Conservation (phyloP, 2,113 vertebrate species). For the Leucosticte australis region DNA sequence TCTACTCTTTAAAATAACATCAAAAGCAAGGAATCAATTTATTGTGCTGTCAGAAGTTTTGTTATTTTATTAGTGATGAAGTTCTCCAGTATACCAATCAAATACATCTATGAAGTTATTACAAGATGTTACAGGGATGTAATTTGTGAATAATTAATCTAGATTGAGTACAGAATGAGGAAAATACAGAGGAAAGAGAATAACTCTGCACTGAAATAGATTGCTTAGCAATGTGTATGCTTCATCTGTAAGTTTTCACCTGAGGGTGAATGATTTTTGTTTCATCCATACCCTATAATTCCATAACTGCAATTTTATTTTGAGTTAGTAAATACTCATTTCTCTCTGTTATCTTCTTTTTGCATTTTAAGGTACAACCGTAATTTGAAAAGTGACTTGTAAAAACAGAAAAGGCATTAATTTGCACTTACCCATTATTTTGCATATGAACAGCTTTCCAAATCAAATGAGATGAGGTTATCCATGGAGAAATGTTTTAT, state of each 20-base stretch:
- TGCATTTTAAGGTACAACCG: neutral
- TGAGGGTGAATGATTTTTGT: neutral
- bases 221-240: neutral
- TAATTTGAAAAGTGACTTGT: neutral
- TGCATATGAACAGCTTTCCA: neutral
- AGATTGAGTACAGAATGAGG: neutral
- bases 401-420: neutral
- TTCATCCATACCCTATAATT: neutral
- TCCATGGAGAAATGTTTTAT: neutral
- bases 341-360: neutral
- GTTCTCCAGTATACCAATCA: neutral
- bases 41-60: neutral
- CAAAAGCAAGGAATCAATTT: neutral
- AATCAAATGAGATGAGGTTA: neutral
- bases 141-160: neutral
- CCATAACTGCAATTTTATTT: neutral
- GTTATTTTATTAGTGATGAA: neutral
- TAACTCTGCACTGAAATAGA: neutral
- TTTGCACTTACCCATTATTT: neutral
- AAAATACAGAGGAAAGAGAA: neutral
- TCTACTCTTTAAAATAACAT: neutral
- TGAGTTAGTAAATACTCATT: neutral
- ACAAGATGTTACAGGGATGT: neutral
- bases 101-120: neutral
- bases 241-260: neutral